These are phyloP conservation scores for Epizoanthus rinbou DNA, from an alignment of 92 coral and sea anemone species.

Conservation along the genomic window DNA sequence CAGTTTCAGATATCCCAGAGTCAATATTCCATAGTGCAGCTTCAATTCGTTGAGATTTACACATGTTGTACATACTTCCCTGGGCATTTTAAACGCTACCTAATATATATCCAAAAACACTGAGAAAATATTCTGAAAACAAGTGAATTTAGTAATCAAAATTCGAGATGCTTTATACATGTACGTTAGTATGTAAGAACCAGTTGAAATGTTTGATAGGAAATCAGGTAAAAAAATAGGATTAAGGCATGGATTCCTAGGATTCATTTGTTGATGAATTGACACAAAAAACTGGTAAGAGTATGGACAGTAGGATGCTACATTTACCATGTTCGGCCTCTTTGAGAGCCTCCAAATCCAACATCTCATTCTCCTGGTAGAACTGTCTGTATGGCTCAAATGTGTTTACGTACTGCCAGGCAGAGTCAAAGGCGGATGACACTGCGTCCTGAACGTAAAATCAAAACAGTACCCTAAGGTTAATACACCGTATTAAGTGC, in stretches of 20 bases:
- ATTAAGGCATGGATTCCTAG: not conserved
- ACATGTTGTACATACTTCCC: no score
- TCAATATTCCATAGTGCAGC: no score
- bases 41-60: no score
- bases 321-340: conserved; percentile 82
- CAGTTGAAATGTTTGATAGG: no score
- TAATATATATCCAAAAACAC: no score
- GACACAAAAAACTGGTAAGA: not conserved
- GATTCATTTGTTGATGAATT: not conserved
- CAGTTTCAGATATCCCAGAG: no score
- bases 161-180: no score
- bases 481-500: not conserved
- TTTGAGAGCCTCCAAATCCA: conserved; percentile 87
- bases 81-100: no score
- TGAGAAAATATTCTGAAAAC: no score
- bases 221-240: no score
- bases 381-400: conserved; percentile 94
- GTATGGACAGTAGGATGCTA: not conserved
- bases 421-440: conserved; percentile 85
- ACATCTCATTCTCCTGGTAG: conserved; percentile 94
- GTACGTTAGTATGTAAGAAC: no score
- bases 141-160: no score
- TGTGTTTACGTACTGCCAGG: conserved; percentile 90
- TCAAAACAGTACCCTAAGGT: not conserved
- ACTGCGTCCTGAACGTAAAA: conserved; percentile 80